Conservation (phyloP, 2,888 invertebrate genomes). For the Xiphydria camelus region DNA sequence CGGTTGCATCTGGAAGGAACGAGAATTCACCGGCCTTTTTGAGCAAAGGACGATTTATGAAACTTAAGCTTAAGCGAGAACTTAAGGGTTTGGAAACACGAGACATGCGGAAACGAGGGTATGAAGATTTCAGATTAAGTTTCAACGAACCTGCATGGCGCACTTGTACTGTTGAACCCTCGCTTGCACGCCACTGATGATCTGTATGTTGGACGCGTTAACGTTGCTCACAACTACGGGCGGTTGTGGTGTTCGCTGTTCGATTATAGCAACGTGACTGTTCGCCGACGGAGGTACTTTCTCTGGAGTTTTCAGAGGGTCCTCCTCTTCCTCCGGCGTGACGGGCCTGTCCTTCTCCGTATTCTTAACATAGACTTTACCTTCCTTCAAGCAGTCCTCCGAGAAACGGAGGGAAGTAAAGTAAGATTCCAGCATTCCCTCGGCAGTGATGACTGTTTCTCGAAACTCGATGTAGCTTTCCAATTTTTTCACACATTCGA, state of each 20-base stretch:
- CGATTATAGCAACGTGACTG: conserved; percentile 7
- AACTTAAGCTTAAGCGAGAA: too few relatives aligned
- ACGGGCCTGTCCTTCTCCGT: conserved; percentile 44
- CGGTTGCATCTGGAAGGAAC: conserved; percentile 46
- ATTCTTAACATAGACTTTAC: conserved; percentile 60
- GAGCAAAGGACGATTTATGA: background rate
- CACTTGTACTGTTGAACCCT: conserved; percentile 58
- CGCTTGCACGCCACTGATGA: conserved; percentile 55
- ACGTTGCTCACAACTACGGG: conserved; percentile 53
- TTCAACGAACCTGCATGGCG: conserved; percentile 55
- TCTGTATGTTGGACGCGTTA: conserved; percentile 57
- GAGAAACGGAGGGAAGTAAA: conserved; percentile 65
- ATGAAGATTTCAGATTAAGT: too few relatives aligned
- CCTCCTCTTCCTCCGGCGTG: conserved; percentile 23
- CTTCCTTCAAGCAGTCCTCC: conserved; percentile 66
- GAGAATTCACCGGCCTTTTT: background rate
- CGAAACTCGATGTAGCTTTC: conserved; percentile 68
- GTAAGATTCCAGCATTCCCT: conserved; percentile 70
- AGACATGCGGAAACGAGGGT: too few relatives aligned
- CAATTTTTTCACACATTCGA: conserved; percentile 65
- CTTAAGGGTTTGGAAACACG: too few relatives aligned
- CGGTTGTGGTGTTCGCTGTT: conserved; percentile 24
- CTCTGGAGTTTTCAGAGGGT: conserved; percentile 13
- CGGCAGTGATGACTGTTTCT: conserved; percentile 67
- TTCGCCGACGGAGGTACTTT: conserved; percentile 14